Conservation (phyloP, 2,797 vertebrate species). For the Pristis pectinata region DNA sequence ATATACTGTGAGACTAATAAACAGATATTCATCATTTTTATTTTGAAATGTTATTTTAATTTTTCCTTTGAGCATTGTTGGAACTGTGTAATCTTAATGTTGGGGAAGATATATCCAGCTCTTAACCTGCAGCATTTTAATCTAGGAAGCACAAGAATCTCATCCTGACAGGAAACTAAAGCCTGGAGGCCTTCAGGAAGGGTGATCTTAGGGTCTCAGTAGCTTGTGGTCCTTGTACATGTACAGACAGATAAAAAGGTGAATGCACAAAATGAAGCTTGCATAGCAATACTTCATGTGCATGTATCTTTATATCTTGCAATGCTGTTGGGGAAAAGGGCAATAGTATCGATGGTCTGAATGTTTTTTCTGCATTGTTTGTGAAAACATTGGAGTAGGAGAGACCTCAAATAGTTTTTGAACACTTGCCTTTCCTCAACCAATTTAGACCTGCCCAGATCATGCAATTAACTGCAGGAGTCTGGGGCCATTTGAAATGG, state of each 20-base stretch:
- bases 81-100: neutral
- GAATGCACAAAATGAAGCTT: neutral
- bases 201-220: neutral
- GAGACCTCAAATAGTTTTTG: neutral
- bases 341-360: neutral
- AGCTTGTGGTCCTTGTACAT: neutral
- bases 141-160: neutral
- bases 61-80: neutral
- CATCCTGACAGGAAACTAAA: neutral
- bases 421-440: neutral
- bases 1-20: neutral
- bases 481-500: neutral
- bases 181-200: neutral
- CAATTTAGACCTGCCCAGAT: neutral
- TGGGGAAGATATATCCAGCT: neutral
- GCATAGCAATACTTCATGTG: neutral
- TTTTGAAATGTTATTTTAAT: neutral
- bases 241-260: neutral
- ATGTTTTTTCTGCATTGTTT: neutral
- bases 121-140: conserved; percentile 2
- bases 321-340: neutral
- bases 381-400: neutral
- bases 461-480: neutral
- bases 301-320: neutral
- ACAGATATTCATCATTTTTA: neutral